Evolutionary conservation across 1,140 invertebrate genomes (phyloP), one percentile per base, ranked within the genome.

Genomic region (Dryas iulia): DNA sequence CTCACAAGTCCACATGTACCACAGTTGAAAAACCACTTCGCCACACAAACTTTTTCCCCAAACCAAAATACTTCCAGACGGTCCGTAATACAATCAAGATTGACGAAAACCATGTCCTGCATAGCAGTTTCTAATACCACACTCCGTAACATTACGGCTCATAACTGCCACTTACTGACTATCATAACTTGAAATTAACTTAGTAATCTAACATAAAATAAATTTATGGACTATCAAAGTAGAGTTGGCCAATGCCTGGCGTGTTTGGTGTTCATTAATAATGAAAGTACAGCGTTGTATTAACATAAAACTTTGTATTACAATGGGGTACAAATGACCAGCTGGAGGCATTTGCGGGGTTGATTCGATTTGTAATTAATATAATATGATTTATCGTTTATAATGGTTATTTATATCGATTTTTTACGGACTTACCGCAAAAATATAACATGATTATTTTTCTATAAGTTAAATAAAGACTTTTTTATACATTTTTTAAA

Each of bases 131-230:
- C 66, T 68, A 72, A 72, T 72, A 72, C 60, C 66, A 68, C 39
- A 63, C 59, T 62, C 52, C 52, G 68, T 74, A 60, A 71, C 62
- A 66, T 69, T 60, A 63, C 47, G 12, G 26, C 30, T 39, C 58
- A 60, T 61, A 73, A 70, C 66, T 59, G 61, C 66, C 70, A 65
- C 66, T 72, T 74, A 68, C 63, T 56, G 35, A 63, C 66, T 65
- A 68, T 67, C 70, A 62, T 69, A 75, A 75, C 73, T 75, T 67
- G 70, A 75, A 72, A 75, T 75, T 72, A 75, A 75, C 73, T 75
- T 68, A 33, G 63, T 69, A 75, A 74, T 74, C 69, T 66, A 54
- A 59, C 73, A 72, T 69, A 69, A 72, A 75, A 69, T 64, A 70
- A 66, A 73, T 73, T 73, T 73, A 73, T 69, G 63, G 66, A 35